Conservation (phyloP, 1,140 invertebrate species). For the Frieseomelitta varia region DNA sequence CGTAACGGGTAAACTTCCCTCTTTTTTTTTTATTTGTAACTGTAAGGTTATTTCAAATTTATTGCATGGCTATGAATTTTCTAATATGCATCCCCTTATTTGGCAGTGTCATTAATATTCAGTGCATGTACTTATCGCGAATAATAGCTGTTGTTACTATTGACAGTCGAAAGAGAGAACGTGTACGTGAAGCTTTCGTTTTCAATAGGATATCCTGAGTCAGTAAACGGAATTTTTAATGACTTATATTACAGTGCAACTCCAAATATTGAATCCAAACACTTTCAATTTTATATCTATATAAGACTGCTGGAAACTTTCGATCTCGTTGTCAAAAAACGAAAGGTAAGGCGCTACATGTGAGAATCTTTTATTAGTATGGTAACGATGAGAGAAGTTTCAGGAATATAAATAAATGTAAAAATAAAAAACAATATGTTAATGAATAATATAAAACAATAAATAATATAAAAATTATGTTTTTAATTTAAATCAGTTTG, state of each 20-base stretch:
- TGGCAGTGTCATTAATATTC: constrained; percentile 14
- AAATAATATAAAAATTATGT: background rate
- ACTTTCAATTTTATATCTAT: background rate
- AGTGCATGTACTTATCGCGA: background rate
- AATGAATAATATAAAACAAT: too few relatives aligned
- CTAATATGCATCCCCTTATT: background rate
- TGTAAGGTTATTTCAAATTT: background rate
- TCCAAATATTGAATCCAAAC: background rate
- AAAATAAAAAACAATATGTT: background rate
- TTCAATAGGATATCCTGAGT: constrained; percentile 35
- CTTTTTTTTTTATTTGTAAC: background rate
- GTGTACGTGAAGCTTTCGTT: constrained; percentile 31
- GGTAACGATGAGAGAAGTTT: background rate
- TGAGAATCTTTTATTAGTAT: too few relatives aligned
- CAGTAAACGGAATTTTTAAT: constrained; percentile 20
- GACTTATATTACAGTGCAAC: too few relatives aligned
- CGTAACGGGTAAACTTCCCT: too few relatives aligned
- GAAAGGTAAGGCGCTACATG: too few relatives aligned
- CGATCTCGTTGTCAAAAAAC: background rate
- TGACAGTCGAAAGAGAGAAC: background rate
- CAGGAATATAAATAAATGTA: background rate
- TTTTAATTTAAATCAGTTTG: background rate
- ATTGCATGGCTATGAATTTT: background rate
- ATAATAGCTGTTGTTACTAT: constrained; percentile 31
- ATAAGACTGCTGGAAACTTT: background rate